Evolutionary conservation across 2,888 invertebrate genomes (phyloP), one percentile per base, ranked within the genome.

Genomic region (Vannuccia rotundouncinata): DNA sequence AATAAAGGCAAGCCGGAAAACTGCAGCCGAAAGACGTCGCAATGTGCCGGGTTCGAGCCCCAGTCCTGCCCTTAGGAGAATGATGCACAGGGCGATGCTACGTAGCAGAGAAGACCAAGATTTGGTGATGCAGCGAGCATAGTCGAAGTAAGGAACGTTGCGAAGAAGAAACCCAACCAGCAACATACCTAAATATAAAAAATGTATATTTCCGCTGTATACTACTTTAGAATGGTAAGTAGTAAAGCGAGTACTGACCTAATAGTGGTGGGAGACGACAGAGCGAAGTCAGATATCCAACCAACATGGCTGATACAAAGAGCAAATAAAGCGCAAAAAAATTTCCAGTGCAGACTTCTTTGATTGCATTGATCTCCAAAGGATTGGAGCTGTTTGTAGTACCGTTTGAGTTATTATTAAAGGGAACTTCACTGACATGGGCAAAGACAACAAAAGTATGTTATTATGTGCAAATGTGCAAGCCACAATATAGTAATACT

Each of bases 11-110:
- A 96, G 89, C 85, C 94, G 93, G 74, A 95, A 90, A 1, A 88
- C 87, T 30, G 85, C 86, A 82, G 84, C 85, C 5, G 92, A 94
- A 83, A 95, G 91, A 84, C 92, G 92, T 87, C 92, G 92, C 88
- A 97, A 90, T 0, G 94, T 95, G 78, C 90, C 89, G 0, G 95
- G 94, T 87, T 97, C 95, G 86, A 97, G 90, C 87, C 95, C 95
- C 84, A 97, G 90, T 25, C 97, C 97, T 82, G 96, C 97, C 87
- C 96, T 90, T 60, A 93, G 93, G 84, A 97, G 90, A 84, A 97
- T 95, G 82, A 96, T 93, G 2, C 94, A 94, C 85, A 97, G 89
- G 22, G 96, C 95, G 79, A 94, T 91, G 90, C 93, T 93, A 86
- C 96, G 94, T 90, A 78, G 82, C 28, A 84, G 84, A 25, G 84